Percentiles rank a stretch among this genome's conserved stretches.
Evolutionary conservation across 2,113 vertebrate genomes (phyloP).

Genomic region (Misgurnus anguillicaudatus): DNA sequence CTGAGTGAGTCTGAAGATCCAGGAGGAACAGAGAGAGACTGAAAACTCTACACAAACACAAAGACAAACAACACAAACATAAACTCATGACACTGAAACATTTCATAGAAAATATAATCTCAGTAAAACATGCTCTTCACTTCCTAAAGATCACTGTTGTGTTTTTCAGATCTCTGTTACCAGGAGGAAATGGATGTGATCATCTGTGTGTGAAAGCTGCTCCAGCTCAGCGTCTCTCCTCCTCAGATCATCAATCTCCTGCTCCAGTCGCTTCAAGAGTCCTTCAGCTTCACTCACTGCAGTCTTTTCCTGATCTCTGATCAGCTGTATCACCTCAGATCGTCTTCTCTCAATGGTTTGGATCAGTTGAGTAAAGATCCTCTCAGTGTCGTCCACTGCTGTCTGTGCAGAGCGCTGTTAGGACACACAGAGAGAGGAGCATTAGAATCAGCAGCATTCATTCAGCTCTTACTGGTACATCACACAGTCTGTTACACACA

Average conservation of each 20-base stretch:
- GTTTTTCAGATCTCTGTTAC: neutral
- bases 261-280: slow-evolving; percentile 32
- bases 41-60: too few relatives aligned
- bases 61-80: too few relatives aligned
- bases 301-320: slow-evolving; percentile 26
- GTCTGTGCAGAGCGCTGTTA: slow-evolving; percentile 17
- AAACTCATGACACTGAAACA: too few relatives aligned
- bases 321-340: slow-evolving; percentile 31
- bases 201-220: slow-evolving; percentile 4
- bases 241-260: slow-evolving; percentile 51
- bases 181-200: neutral
- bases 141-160: too few relatives aligned
- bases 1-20: too few relatives aligned
- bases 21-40: too few relatives aligned
- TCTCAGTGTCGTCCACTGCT: slow-evolving; percentile 44
- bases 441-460: neutral
- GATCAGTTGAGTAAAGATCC: slow-evolving; percentile 41
- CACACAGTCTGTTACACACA: neutral
- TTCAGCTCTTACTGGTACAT: neutral
- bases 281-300: neutral
- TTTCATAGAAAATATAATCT: too few relatives aligned
- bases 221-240: slow-evolving; percentile 49
- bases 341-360: slow-evolving; percentile 38
- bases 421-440: slow-evolving; percentile 10
- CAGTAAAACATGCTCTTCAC: too few relatives aligned